Conservation (phyloP, 2,113 vertebrate species). For the western clawed frog (Xenopus tropicalis) region DNA sequence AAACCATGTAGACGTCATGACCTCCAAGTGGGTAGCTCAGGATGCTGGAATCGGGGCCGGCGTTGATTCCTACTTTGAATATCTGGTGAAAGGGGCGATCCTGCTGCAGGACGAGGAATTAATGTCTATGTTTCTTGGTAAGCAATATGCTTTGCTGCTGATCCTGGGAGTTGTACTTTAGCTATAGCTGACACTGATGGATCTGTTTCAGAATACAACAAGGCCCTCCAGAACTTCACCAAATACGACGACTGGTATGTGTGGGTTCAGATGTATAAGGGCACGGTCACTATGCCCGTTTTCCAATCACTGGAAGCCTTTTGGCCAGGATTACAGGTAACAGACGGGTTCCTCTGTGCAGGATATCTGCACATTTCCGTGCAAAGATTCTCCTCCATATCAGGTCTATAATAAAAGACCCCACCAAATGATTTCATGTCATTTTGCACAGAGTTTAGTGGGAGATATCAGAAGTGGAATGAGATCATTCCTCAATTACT, state of each 20-base stretch:
- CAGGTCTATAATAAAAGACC: too few species aligned
- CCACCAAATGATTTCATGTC: too few species aligned
- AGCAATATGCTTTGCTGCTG: conserved; percentile 35
- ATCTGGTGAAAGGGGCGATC: conserved; percentile 94
- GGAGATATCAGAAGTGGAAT: conserved; percentile 87
- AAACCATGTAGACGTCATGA: conserved; percentile 92
- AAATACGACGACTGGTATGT: conserved; percentile 98
- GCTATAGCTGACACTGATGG: too few species aligned
- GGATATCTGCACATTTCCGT: too few species aligned
- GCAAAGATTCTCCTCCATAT: too few species aligned
- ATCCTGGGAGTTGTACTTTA: too few species aligned
- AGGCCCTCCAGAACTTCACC: conserved; percentile 92
- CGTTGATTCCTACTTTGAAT: conserved; percentile 96
- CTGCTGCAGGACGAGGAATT: conserved; percentile 89
- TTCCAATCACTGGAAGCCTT: conserved; percentile 97
- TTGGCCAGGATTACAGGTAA: conserved; percentile 95
- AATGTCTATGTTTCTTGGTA: conserved; percentile 89
- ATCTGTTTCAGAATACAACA: conserved; percentile 78
- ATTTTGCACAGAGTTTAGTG: conserved; percentile 74
- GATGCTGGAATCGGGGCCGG: conserved; percentile 94
- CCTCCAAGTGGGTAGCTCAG: conserved; percentile 94
- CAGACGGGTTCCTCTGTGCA: neutral
- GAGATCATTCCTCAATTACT: conserved; percentile 94
- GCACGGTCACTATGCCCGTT: conserved; percentile 94
- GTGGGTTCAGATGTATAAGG: conserved; percentile 99